phyloP scores from a whole-genome alignment of 2,797 vertebrate species.

The Spinus pinus region DNA sequence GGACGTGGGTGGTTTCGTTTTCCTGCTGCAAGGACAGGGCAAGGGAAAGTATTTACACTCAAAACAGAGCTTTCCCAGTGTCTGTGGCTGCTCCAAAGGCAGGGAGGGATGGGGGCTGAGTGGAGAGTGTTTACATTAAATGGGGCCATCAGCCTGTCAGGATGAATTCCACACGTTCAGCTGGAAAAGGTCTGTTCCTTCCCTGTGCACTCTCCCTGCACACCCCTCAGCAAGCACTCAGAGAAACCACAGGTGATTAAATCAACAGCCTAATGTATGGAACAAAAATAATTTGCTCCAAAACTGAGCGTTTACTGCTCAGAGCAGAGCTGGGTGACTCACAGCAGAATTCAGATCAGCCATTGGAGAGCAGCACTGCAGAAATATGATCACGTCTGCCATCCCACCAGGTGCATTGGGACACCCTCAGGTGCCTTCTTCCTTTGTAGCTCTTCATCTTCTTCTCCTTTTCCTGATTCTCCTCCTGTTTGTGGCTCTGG shows the following conservation, averaged over 20 bases:
- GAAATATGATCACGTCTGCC: neutral
- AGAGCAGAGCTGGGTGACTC: neutral
- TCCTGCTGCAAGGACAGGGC: neutral
- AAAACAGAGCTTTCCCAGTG: neutral
- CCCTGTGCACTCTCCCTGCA: neutral
- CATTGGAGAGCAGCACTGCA: neutral
- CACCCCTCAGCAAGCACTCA: neutral
- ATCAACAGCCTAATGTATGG: neutral
- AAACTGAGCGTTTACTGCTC: neutral
- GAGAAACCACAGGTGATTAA: neutral
- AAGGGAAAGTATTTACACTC: neutral
- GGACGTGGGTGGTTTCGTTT: neutral
- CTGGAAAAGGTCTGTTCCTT: constrained; percentile 11
- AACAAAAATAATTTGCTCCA: neutral
- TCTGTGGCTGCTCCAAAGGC: neutral
- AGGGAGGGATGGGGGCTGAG: neutral
- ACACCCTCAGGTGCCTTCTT: neutral
- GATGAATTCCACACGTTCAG: neutral
- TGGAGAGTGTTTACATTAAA: neutral
- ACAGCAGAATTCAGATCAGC: neutral
- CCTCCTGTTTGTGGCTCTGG: neutral
- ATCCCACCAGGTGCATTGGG: neutral
- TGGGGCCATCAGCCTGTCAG: neutral
- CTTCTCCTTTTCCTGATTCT: neutral
- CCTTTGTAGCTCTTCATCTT: neutral